Conservation (phyloP, 1,140 invertebrate genomes). For the Bradynema listronoti region DNA sequence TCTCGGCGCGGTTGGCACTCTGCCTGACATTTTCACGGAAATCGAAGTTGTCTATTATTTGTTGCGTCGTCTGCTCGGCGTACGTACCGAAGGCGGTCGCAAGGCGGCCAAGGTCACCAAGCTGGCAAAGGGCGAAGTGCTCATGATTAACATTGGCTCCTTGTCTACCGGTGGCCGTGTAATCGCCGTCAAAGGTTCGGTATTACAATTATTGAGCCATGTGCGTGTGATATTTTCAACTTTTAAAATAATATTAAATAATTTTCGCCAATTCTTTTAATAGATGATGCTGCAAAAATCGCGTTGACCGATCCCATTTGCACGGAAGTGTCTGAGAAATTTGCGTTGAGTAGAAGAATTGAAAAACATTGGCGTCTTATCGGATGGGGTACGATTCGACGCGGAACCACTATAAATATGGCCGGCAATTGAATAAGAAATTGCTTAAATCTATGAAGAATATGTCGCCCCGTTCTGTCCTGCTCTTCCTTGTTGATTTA, state of each 20-base stretch:
- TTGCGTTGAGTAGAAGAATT: slow-evolving; percentile 89
- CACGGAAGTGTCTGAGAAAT: slow-evolving; percentile 95
- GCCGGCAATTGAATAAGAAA: too few relatives aligned
- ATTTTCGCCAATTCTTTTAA: slow-evolving; percentile 45
- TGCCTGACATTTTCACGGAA: slow-evolving; percentile 95
- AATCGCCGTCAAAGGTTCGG: slow-evolving; percentile 74
- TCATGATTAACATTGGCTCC: slow-evolving; percentile 97
- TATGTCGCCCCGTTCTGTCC: too few relatives aligned
- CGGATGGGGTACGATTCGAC: slow-evolving; percentile 78
- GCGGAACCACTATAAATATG: slow-evolving; percentile 37
- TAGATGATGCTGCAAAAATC: slow-evolving; percentile 88
- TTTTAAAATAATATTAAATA: too few relatives aligned
- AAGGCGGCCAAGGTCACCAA: slow-evolving; percentile 88
- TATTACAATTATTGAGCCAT: too few relatives aligned
- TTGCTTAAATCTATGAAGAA: too few relatives aligned
- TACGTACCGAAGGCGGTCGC: slow-evolving; percentile 95
- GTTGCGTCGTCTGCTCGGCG: slow-evolving; percentile 84
- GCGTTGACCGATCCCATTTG: slow-evolving; percentile 95
- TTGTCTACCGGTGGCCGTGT: slow-evolving; percentile 94
- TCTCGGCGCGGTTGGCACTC: slow-evolving; percentile 86
- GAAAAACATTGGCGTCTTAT: slow-evolving; percentile 99
- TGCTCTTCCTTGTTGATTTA: too few relatives aligned
- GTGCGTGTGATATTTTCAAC: too few relatives aligned
- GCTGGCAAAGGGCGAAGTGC: slow-evolving; percentile 76
- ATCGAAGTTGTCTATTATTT: slow-evolving; percentile 97